Evolutionary conservation across 2,113 vertebrate species (phyloP).

Genomic region (Halcyon malimbica): DNA sequence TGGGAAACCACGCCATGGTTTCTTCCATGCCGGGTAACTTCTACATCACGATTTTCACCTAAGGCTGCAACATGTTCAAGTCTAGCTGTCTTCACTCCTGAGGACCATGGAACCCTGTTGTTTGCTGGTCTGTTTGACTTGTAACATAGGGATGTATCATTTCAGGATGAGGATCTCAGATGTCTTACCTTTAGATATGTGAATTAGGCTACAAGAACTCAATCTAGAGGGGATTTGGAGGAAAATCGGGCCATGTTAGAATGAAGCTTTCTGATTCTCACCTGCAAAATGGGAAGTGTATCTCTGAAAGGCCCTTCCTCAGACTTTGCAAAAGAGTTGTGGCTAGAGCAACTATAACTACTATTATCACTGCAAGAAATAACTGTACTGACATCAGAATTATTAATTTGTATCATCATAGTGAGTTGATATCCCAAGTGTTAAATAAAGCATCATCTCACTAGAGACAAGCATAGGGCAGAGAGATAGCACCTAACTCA

Average conservation of each 20-base stretch:
- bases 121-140: background rate
- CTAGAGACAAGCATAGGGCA: background rate
- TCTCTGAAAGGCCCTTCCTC: background rate
- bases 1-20: background rate
- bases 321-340: background rate
- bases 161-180: background rate
- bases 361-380: background rate
- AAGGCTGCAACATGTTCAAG: background rate
- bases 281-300: background rate
- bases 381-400: background rate
- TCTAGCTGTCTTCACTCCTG: background rate
- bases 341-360: background rate
- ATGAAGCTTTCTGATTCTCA: background rate
- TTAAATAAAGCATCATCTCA: background rate
- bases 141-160: background rate
- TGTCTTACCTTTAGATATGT: background rate
- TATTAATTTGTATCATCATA: fast-evolving
- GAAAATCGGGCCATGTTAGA: fast-evolving
- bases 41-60: background rate
- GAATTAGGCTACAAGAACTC: background rate
- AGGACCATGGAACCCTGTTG: background rate
- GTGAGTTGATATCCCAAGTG: background rate
- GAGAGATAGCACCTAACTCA: background rate
- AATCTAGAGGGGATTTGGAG: background rate
- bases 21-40: background rate